Evolutionary conservation across 2,113 vertebrate genomes (phyloP).

Genomic region (Cyphomyrus discorhynchus): DNA sequence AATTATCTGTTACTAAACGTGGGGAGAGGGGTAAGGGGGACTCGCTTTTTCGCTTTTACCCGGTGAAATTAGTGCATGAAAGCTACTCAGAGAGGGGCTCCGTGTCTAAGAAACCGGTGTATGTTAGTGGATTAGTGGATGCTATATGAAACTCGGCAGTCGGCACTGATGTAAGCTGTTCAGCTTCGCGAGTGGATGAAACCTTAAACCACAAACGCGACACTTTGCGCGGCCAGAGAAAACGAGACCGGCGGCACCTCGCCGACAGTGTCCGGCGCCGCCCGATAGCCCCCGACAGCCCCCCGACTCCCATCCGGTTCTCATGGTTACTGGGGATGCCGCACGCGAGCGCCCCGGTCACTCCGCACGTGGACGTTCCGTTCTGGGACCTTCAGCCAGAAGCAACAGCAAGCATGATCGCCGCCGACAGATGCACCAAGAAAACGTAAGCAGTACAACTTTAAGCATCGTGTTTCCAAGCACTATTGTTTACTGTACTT

Average conservation of each 20-base stretch:
- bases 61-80: not conserved
- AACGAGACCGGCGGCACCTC: not conserved
- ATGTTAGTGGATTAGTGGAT: not conserved
- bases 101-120: not conserved
- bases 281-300: not conserved
- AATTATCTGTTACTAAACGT: not conserved
- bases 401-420: not conserved
- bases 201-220: slow-evolving; percentile 4
- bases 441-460: not conserved
- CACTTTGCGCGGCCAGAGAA: not conserved
- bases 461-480: not conserved
- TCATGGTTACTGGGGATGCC: not conserved
- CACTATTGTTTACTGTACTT: not conserved
- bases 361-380: not conserved
- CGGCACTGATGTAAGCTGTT: not conserved
- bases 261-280: not conserved
- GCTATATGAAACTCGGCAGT: not conserved
- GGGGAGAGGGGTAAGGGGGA: not conserved
- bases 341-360: not conserved
- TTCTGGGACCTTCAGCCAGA: not conserved
- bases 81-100: not conserved
- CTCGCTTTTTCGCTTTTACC: not conserved
- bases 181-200: not conserved
- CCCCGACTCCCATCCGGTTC: not conserved
- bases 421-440: not conserved